Evolutionary conservation across 1,140 invertebrate genomes (phyloP).

Genomic region (Trissolcus basalis): DNA sequence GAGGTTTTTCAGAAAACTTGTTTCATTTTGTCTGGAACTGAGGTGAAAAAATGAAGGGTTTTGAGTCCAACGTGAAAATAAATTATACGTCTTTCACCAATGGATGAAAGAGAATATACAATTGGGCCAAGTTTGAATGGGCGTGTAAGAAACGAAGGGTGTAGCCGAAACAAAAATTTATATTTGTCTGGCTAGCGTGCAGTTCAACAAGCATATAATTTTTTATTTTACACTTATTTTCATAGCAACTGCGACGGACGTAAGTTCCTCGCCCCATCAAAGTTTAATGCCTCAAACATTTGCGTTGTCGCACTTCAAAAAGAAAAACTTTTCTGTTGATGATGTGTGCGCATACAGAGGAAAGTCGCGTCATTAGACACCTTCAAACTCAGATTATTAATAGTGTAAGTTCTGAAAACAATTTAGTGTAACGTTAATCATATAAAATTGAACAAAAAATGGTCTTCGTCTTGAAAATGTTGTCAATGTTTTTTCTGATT

Average conservation of each 20-base stretch:
- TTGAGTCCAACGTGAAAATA: neutral
- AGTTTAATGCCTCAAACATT: conserved; percentile 55
- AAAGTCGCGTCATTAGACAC: conserved; percentile 1
- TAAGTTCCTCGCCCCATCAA: conserved; percentile 33
- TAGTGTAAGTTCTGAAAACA: no score
- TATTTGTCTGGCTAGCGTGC: conserved; percentile 17
- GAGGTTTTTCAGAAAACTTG: neutral
- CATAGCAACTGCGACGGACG: conserved; percentile 19
- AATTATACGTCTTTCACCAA: conserved; percentile 1
- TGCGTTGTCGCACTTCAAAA: conserved; percentile 37
- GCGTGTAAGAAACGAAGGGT: conserved; percentile 9
- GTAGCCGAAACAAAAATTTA: conserved; percentile 53
- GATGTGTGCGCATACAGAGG: conserved; percentile 7
- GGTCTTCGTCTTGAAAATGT: no score
- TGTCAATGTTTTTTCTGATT: no score
- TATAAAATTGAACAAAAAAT: no score
- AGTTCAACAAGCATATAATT: conserved; percentile 50
- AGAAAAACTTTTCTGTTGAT: conserved; percentile 28
- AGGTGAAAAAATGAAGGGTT: neutral
- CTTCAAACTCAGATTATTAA: no score
- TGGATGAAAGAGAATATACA: conserved; percentile 11
- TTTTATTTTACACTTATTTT: conserved; percentile 56
- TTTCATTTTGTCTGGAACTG: no score
- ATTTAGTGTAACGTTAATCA: no score
- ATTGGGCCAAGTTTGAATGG: conserved; percentile 6